Percentiles rank a stretch among this genome's conserved stretches.
phyloP scores from a whole-genome alignment of 2,888 invertebrate species.

The Pocota personata region DNA sequence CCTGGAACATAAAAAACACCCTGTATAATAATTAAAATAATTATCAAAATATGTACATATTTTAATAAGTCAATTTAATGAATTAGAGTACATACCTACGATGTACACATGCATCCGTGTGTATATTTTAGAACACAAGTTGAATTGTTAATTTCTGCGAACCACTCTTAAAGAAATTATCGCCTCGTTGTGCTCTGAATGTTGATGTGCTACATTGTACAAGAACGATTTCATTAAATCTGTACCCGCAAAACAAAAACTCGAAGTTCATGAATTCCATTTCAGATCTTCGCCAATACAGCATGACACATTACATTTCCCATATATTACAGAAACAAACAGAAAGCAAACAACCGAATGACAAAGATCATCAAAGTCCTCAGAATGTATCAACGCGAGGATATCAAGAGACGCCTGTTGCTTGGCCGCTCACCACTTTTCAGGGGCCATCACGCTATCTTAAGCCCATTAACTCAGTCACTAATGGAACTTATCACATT shows the following conservation, averaged over 20 bases:
- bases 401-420: conserved; percentile 58
- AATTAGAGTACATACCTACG: no score
- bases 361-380: conserved; percentile 50
- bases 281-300: conserved; percentile 14
- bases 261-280: conserved; percentile 16
- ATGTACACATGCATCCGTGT: no score
- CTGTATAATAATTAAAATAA: no score
- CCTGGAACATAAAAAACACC: no score
- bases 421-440: conserved; percentile 67
- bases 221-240: conserved; percentile 22
- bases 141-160: neutral
- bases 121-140: neutral
- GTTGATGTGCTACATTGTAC: neutral
- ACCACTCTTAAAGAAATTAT: neutral
- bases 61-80: no score
- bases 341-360: conserved; percentile 51
- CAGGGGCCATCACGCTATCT: conserved; percentile 74
- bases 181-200: neutral
- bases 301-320: conserved; percentile 64
- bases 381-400: conserved; percentile 39
- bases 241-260: neutral
- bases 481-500: conserved; percentile 82
- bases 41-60: no score
- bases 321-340: conserved; percentile 62
- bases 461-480: conserved; percentile 81